Percentiles rank a stretch among this genome's conserved stretches.
These are phyloP conservation scores for Dione vanillae DNA, from an alignment of 2,888 invertebrate genomes.

Conservation along the genomic window DNA sequence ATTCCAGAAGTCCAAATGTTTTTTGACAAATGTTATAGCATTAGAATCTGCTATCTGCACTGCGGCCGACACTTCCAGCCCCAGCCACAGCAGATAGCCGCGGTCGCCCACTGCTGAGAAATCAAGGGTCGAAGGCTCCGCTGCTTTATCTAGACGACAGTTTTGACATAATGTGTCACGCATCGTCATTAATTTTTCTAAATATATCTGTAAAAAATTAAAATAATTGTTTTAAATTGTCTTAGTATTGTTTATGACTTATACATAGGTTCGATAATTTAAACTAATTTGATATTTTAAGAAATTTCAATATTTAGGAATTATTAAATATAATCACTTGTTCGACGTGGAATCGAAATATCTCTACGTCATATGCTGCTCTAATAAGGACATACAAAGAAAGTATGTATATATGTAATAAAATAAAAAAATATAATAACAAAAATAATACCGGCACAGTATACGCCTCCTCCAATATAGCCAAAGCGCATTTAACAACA, in stretches of 20 bases:
- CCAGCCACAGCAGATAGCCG: constrained; percentile 90
- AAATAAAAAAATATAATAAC: not conserved
- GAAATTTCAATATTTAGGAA: no score
- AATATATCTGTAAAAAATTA: constrained; percentile 84
- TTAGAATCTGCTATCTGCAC: constrained; percentile 88
- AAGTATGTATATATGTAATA: no score
- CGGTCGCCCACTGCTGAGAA: constrained; percentile 89
- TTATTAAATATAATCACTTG: no score
- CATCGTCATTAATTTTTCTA: constrained; percentile 90
- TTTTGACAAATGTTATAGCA: constrained; percentile 88
- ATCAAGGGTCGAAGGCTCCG: constrained; percentile 89
- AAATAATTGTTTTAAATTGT: not conserved
- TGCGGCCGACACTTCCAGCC: constrained; percentile 89
- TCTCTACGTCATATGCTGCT: no score
- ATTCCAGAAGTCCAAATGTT: constrained; percentile 92
- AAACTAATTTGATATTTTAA: no score
- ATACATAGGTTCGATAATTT: no score
- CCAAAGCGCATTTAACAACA: constrained; percentile 91
- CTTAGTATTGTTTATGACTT: no score
- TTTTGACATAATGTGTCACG: constrained; percentile 86
- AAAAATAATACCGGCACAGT: constrained; percentile 89
- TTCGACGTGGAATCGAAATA: no score
- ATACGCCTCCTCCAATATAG: constrained; percentile 96
- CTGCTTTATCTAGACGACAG: constrained; percentile 84
- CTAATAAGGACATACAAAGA: no score